phyloP scores from a whole-genome alignment of 1,140 invertebrate species.

The Latrodectus geometricus region DNA sequence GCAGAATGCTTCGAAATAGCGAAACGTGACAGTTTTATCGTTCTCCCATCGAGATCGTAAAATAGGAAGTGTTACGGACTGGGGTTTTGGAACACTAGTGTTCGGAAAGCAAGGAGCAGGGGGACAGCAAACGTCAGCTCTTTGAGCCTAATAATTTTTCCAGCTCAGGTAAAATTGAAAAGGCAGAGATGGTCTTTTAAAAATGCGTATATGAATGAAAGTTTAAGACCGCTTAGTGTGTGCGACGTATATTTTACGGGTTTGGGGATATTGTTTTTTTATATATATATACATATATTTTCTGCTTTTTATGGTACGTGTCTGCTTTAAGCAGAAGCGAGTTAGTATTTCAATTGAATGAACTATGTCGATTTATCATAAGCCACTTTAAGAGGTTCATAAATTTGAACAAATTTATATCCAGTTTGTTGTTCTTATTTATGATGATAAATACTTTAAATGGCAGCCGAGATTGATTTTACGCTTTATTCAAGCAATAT shows the following conservation, averaged over 20 bases:
- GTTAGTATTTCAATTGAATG: constrained; percentile 14
- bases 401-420: constrained; percentile 18
- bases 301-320: neutral
- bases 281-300: neutral
- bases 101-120: constrained; percentile 6
- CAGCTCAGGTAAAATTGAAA: constrained; percentile 56
- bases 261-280: neutral
- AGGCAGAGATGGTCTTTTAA: constrained; percentile 53
- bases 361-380: constrained; percentile 7
- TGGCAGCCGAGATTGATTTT: neutral
- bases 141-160: constrained; percentile 41
- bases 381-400: constrained; percentile 29
- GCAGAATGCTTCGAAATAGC: constrained; percentile 40
- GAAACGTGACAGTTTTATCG: constrained; percentile 56
- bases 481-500: no score
- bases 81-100: neutral
- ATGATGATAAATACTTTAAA: neutral
- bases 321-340: neutral
- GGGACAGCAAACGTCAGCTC: constrained; percentile 35
- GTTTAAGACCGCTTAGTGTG: constrained; percentile 13
- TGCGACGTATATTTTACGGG: constrained; percentile 38
- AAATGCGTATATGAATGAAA: constrained; percentile 55
- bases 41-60: constrained; percentile 53
- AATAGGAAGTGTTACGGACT: constrained; percentile 36
- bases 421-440: neutral